phyloP scores from a whole-genome alignment of 2,888 invertebrate species.

The Steinernema scapterisci region DNA sequence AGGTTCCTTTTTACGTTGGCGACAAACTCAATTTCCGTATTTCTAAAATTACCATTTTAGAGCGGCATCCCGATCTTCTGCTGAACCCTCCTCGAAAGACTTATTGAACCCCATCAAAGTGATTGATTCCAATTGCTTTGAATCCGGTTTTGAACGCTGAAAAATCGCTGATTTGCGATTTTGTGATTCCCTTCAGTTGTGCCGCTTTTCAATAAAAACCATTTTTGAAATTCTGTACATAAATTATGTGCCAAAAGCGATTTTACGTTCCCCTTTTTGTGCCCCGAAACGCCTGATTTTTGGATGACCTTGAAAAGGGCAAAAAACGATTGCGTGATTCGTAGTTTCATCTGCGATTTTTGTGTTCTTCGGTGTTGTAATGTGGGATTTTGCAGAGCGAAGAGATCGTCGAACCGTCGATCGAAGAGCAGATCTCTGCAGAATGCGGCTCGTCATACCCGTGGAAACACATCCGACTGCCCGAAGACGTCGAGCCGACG shows the following conservation, averaged over 20 bases:
- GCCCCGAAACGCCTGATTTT: no score
- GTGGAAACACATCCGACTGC: slow-evolving; percentile 68
- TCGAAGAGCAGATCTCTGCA: slow-evolving; percentile 34
- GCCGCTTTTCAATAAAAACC: no score
- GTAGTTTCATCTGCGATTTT: no score
- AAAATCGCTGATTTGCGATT: background rate
- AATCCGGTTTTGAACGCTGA: background rate
- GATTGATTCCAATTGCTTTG: background rate
- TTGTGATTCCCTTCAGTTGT: no score
- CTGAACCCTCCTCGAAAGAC: background rate
- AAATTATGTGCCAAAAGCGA: no score
- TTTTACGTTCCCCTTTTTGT: no score
- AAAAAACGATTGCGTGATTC: no score
- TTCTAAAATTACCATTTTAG: background rate
- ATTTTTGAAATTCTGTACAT: no score
- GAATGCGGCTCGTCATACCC: slow-evolving; percentile 60
- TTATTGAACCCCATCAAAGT: background rate
- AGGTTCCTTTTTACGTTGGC: no score
- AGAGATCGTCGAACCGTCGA: background rate
- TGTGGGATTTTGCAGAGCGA: slow-evolving; percentile 5
- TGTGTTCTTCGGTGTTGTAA: no score
- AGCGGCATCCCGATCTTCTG: background rate
- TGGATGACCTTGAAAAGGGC: no score
- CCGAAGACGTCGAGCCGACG: slow-evolving; percentile 62
- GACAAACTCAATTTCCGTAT: no score